phyloP scores from a whole-genome alignment of 2,797 vertebrate genomes.

The Hippoglossus hippoglossus region DNA sequence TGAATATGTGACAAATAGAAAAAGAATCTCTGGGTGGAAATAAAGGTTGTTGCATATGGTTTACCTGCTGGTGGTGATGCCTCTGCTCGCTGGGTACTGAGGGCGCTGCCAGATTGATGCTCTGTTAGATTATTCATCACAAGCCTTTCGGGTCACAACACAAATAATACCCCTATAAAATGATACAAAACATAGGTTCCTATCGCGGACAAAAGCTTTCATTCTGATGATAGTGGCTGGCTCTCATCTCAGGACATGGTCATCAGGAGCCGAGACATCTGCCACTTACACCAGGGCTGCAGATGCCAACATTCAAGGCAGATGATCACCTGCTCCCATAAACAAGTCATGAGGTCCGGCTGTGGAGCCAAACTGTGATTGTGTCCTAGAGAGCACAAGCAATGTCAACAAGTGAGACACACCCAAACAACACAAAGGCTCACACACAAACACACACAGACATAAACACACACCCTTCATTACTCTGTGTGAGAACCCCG shows the following conservation, averaged over 20 bases:
- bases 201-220: constrained; percentile 18
- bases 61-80: neutral
- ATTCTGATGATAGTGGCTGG: constrained; percentile 22
- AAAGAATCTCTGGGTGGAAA: constrained; percentile 15
- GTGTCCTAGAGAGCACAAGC: constrained; percentile 35
- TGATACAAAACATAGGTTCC: constrained; percentile 20
- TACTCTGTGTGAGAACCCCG: constrained; percentile 58
- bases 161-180: constrained; percentile 17
- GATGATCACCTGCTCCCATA: constrained; percentile 34
- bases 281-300: constrained; percentile 32
- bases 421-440: constrained; percentile 42
- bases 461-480: constrained; percentile 51
- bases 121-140: constrained; percentile 12
- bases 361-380: constrained; percentile 38
- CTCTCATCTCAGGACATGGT: constrained; percentile 16
- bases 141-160: neutral
- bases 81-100: constrained; percentile 1
- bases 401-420: constrained; percentile 55
- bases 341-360: constrained; percentile 54
- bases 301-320: constrained; percentile 25
- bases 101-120: constrained; percentile 9
- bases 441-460: constrained; percentile 6
- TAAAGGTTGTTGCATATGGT: constrained; percentile 11
- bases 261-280: constrained; percentile 31
- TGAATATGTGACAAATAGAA: constrained; percentile 4